Conservation (phyloP, 2,113 vertebrate species). For the Brienomyrus brachyistius region DNA sequence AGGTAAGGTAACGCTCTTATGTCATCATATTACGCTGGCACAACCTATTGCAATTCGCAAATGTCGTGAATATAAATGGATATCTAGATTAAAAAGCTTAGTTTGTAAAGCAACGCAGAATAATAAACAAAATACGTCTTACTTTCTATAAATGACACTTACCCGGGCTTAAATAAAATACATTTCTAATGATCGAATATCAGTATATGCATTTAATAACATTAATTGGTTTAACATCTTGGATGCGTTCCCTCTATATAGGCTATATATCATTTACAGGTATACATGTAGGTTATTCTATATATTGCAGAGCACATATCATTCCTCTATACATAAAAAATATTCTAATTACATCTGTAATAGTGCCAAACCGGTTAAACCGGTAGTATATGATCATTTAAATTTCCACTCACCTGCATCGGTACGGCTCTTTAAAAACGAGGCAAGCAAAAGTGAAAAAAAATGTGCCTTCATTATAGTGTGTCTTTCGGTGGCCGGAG, state of each 20-base stretch:
- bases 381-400: neutral
- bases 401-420: constrained; percentile 46
- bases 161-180: neutral
- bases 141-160: neutral
- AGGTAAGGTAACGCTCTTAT: neutral
- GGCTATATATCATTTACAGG: neutral
- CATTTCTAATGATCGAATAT: neutral
- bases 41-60: neutral
- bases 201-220: neutral
- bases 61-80: neutral
- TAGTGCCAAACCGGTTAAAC: neutral
- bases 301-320: neutral
- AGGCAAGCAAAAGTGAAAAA: constrained; percentile 37
- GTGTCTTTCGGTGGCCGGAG: constrained; percentile 24
- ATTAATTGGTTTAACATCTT: neutral
- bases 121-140: neutral
- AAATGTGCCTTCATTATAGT: constrained; percentile 51
- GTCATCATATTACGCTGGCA: neutral
- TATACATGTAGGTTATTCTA: neutral
- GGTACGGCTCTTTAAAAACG: constrained; percentile 36
- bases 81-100: neutral
- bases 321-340: neutral
- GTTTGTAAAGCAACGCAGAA: neutral
- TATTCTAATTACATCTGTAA: neutral
- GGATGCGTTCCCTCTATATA: neutral